Base-by-base conservation (phyloP, 2,888 invertebrate genomes). In the Alloplasta piceator region DNA sequence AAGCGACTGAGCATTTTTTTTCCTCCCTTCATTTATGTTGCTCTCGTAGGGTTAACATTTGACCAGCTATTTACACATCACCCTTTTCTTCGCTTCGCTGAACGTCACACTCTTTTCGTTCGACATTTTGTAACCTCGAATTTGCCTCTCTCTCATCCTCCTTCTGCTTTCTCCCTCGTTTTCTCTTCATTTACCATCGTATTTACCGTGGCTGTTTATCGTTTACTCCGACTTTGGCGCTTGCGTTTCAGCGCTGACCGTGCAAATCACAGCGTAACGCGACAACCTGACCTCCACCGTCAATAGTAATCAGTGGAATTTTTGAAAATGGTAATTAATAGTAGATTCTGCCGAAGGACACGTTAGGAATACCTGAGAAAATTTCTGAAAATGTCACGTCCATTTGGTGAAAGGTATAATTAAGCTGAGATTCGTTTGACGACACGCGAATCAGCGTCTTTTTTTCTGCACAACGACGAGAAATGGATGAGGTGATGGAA, bases 151-250 rank as follows among this genome's bases (percentile, higher is more conserved):
- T 10, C 56, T 75, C 48, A 39, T 50, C 16, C 48, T 74, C 60
- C 38, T 52, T 50, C 60, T 66, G 4, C 68, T 67, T 71, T 38
- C 50, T n/a, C 52, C 38, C 10, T 48, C 48, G 12, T 41, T 55
- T 48, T 48, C 72, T 52, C 50, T 41, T 6, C 43, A 26, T 26
- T 26, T 26, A 26, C 26, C 43, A 68, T n/a, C 46, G 39, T 55
- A 26, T 68, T 60, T 56, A 56, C 41, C 12, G 55, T 55, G 4
- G 64, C 38, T 55, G 46, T 73, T 73, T 43, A 56, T 38, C 70
- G 70, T 78, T 67, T 64, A 56, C 68, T 78, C 66, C 14, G 68
- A 82, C 75, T 83, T 76, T 64, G 26, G 46, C 66, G 68, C 67
- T 74, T 67, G 64, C 72, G 64, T 76, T 56, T 56, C 43, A 26